Base-by-base conservation (phyloP, 1,140 invertebrate genomes). In the Heliothis subflexa region DNA sequence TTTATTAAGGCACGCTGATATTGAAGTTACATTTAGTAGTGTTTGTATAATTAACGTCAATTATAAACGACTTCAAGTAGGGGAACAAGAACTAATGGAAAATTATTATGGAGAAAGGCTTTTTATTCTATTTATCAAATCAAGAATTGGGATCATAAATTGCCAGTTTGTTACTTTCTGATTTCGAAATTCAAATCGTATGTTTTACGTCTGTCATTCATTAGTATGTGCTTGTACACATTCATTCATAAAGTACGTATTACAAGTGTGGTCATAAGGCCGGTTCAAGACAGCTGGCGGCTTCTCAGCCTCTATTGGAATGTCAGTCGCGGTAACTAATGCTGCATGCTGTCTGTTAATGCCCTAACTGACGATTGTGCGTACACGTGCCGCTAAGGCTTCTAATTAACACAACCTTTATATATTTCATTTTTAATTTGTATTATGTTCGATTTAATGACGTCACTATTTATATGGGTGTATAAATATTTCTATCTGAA, bases 281-380 rank as follows among this genome's bases (percentile, higher is more conserved):
- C 61, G 57, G 83, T 79, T 81, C 57, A 78, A 77, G 80, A 81
- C 80, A 80, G 78, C 68, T 80, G 82, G 79, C 80, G 79, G 70
- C 40, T 61, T 59, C 71, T 81, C 79, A 84, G 78, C 55, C 70
- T 54, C 81, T 78, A 86, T 86, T 88, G 82, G 80, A 78, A 87
- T 79, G 87, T 86, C 87, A 87, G 40, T 85, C 78, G 52, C 12
- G 52, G 78, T 82, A 81, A 85, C 81, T 83, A 85, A 85, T 85
- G 85, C 79, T 33, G 72, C 64, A 18, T 47, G 68, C 81, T 83
- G 84, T 86, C 83, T 81, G 81, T 75, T 62, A 28, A 64, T 28
- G 54, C 47, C 66, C 64, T 82, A 78, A 83, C 79, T 83, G 83
- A 85, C 75, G 81, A 80, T 70, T 71, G 79, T 85, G 84, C 82